Conservation (phyloP, 2,797 vertebrate genomes). For the Eutrigla gurnardus region DNA sequence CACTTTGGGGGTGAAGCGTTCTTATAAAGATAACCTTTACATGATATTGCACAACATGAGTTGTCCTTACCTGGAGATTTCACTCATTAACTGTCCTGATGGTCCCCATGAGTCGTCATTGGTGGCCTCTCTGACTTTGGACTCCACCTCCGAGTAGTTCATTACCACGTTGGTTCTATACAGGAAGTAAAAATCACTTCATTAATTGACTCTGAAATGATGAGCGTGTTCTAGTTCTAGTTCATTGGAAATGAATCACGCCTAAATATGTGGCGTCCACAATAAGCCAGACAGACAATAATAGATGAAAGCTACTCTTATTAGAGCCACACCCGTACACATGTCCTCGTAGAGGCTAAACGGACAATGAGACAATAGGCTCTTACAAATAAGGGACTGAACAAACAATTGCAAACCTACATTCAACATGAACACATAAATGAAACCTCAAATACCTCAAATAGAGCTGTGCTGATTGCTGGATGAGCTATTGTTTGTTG, state of each 20-base stretch:
- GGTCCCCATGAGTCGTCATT: conserved; percentile 99
- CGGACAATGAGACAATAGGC: conserved; percentile 26
- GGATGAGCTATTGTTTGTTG: not conserved
- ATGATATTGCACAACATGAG: not conserved
- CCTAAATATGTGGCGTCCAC: conserved; percentile 5
- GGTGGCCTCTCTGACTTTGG: conserved; percentile 99
- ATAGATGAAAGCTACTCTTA: conserved; percentile 23
- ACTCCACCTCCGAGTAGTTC: conserved; percentile 99
- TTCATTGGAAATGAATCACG: no score
- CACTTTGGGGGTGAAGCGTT: not conserved
- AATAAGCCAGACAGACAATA: conserved; percentile 1
- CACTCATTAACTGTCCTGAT: conserved; percentile 97
- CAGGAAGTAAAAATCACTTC: conserved; percentile 32
- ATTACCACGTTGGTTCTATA: conserved; percentile 99
- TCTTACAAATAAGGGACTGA: conserved; percentile 12
- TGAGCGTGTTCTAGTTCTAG: no score
- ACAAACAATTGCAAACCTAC: conserved; percentile 34
- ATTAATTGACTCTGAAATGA: not conserved
- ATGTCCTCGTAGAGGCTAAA: conserved; percentile 28
- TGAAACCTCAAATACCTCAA: conserved; percentile 10
- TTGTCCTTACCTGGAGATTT: conserved; percentile 94
- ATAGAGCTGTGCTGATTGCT: not conserved
- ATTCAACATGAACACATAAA: conserved; percentile 15
- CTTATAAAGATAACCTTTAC: not conserved
- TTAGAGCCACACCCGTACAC: conserved; percentile 43